phyloP scores from a whole-genome alignment of 2,113 vertebrate genomes.

The Elaphurus davidianus region DNA sequence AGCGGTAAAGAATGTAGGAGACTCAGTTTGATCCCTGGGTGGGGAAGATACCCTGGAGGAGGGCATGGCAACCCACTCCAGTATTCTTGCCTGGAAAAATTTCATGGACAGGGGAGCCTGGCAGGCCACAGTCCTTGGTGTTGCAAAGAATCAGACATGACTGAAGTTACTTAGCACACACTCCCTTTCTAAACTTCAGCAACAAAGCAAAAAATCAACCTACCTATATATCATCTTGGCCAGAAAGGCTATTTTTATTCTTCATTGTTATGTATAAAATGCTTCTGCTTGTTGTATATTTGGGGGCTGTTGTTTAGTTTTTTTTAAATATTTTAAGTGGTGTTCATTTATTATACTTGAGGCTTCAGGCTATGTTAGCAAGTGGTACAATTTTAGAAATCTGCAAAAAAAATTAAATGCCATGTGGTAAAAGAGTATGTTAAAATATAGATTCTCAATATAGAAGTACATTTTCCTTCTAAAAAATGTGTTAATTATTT shows the following conservation, averaged over 20 bases:
- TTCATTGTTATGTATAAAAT: conserved; percentile 26
- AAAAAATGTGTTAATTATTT: neutral
- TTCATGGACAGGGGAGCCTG: neutral
- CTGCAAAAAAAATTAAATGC: conserved; percentile 19
- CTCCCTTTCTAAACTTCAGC: neutral
- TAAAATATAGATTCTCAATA: conserved; percentile 43
- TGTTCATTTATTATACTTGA: conserved; percentile 46
- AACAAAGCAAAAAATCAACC: neutral
- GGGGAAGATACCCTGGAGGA: neutral
- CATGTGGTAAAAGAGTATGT: conserved; percentile 27
- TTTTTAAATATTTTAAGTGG: conserved; percentile 48
- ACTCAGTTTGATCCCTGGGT: neutral
- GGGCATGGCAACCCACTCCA: neutral
- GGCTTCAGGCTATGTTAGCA: conserved; percentile 66
- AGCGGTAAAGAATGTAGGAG: neutral
- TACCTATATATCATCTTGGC: neutral
- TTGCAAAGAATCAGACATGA: neutral
- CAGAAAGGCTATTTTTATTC: conserved; percentile 34
- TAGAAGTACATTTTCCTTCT: conserved; percentile 20
- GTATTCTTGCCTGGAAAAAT: neutral
- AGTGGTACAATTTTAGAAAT: conserved; percentile 62
- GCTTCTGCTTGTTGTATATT: neutral
- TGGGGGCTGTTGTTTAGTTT: conserved; percentile 1
- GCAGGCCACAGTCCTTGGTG: neutral
- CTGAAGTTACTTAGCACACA: neutral